Base-by-base conservation (phyloP, 2,888 invertebrate species). In the Papilio demoleus region DNA sequence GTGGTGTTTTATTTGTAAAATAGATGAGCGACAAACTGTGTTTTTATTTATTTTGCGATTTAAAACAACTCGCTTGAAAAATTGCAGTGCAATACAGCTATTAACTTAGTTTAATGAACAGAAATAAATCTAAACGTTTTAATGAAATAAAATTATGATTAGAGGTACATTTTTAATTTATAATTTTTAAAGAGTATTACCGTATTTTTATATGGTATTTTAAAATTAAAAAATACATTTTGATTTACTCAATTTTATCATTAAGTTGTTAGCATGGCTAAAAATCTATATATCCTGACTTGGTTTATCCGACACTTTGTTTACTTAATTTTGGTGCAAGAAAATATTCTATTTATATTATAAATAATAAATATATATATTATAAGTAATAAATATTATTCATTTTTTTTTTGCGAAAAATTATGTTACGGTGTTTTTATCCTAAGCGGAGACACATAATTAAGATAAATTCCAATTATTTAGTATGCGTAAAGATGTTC, bases 1-100 rank as follows among this genome's bases (percentile, higher is more conserved):
- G 64, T 24, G 65, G 38, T 65, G 69, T 53, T 65, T 68, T 69
- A 65, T 69, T 64, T 65, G 42, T 56, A 14, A 65, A 65, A 68
- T 62, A 63, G 50, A 62, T 27, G 64, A 47, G 27, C 12, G 19
- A 47, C 64, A 56, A 14, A 24, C 19, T 40, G 47, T 38, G 45
- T 27, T 31, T 62, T 34, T n/a, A 36, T 62, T 42, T 38, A 27
- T 61, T 47, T 50, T 59, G 14, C 27, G 11, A 34, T 11, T 59
- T 59, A 24, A n/a, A 5, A 38, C 24, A 3, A 36, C 34, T 66
- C 24, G 17, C 36, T 45, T 38, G 34, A 22, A 19, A 62, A 19
- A 22, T 50, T 50, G 60, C 36, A 50, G 19, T 63, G 31, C 31
- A 31, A 56, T 31, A 53, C 2, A 31, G n/a, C 3, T 31, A 17